phyloP scores from a whole-genome alignment of 2,797 vertebrate genomes.

The Parambassis ranga region DNA sequence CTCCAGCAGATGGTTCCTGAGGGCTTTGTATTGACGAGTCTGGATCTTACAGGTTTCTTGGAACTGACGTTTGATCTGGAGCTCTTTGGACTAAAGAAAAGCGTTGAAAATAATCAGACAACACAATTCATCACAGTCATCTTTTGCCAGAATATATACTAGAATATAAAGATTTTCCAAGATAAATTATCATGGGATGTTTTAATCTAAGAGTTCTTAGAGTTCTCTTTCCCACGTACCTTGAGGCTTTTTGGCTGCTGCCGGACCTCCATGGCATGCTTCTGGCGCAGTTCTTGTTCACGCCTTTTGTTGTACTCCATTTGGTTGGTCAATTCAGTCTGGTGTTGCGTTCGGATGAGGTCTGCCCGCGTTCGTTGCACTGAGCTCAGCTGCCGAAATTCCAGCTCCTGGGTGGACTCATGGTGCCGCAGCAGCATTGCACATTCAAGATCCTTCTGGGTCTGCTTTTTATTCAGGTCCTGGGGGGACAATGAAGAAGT shows the following conservation, averaged over 20 bases:
- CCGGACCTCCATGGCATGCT: slow-evolving; percentile 87
- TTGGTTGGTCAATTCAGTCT: slow-evolving; percentile 91
- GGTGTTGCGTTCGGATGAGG: slow-evolving; percentile 90
- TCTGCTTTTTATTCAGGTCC: slow-evolving; percentile 94
- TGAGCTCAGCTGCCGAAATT: slow-evolving; percentile 86
- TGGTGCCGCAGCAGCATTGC: slow-evolving; percentile 90
- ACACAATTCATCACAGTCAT: too few species aligned
- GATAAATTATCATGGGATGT: too few species aligned
- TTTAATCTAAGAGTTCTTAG: too few species aligned
- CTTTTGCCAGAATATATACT: too few species aligned
- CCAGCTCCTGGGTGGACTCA: slow-evolving; percentile 90
- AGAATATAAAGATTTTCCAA: too few species aligned
- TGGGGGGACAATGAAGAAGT: rapidly evolving
- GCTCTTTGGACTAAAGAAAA: slow-evolving; percentile 86
- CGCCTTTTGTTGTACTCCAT: slow-evolving; percentile 92
- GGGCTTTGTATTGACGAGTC: slow-evolving; percentile 92
- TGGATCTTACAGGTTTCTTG: slow-evolving; percentile 96
- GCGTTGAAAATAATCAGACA: too few species aligned
- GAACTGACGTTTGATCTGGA: slow-evolving; percentile 95
- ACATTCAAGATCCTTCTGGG: slow-evolving; percentile 90
- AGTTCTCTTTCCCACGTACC: slow-evolving; percentile 73
- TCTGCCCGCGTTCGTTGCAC: slow-evolving; percentile 88
- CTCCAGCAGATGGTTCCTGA: slow-evolving; percentile 91
- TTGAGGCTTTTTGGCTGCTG: slow-evolving; percentile 94
- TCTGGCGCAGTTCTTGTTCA: slow-evolving; percentile 89